phyloP scores from a whole-genome alignment of 2,113 vertebrate species.

The Epinephelus cyanopodus region DNA sequence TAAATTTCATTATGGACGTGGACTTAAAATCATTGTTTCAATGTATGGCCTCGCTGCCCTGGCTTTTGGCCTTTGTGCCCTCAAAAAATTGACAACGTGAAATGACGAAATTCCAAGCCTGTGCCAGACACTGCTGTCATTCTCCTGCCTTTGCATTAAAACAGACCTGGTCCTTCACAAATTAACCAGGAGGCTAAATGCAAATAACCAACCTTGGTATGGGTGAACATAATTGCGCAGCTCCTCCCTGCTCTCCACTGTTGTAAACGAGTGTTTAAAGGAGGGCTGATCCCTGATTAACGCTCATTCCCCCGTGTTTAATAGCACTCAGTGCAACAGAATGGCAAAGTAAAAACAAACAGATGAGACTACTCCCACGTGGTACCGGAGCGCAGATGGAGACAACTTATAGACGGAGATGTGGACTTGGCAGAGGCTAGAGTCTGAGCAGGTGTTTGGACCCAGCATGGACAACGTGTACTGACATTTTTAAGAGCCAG shows the following conservation, averaged over 20 bases:
- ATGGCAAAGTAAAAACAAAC: slow-evolving; percentile 77
- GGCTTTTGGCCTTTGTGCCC: no score
- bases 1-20: no score
- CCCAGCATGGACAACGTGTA: slow-evolving; percentile 68
- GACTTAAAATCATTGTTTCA: no score
- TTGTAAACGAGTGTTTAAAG: slow-evolving; percentile 54
- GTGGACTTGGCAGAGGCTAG: slow-evolving; percentile 63
- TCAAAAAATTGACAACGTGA: no score
- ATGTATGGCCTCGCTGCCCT: no score
- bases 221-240: slow-evolving; percentile 48
- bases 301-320: slow-evolving; percentile 72
- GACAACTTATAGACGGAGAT: slow-evolving; percentile 74
- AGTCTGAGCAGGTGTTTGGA: slow-evolving; percentile 79
- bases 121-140: neutral
- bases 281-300: slow-evolving; percentile 75
- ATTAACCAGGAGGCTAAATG: slow-evolving; percentile 53
- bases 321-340: slow-evolving; percentile 70
- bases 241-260: slow-evolving; percentile 55
- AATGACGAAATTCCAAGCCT: no score
- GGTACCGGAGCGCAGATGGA: slow-evolving; percentile 74
- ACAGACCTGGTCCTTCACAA: slow-evolving; percentile 36
- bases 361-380: slow-evolving; percentile 78
- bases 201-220: slow-evolving; percentile 62
- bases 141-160: slow-evolving; percentile 26
- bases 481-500: slow-evolving; percentile 61